Evolutionary conservation across 2,113 vertebrate genomes (phyloP).

Genomic region (Herpailurus yagouaroundi): DNA sequence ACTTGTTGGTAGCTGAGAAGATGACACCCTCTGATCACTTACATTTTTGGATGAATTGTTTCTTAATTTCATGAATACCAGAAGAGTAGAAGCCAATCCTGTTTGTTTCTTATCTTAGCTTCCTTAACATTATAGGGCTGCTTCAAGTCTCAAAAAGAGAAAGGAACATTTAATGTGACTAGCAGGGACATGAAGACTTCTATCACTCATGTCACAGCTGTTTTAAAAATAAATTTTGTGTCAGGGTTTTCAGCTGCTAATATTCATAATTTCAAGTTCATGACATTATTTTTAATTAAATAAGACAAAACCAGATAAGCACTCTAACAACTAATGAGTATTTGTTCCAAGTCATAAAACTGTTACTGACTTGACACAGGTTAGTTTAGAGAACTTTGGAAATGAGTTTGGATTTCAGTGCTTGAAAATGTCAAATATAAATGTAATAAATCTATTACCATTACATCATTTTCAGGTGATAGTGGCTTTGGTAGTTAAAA

Average conservation of each 20-base stretch:
- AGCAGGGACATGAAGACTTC: neutral
- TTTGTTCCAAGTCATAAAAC: conserved; percentile 36
- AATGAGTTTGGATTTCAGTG: conserved; percentile 38
- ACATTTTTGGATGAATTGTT: neutral
- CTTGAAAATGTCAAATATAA: conserved; percentile 14
- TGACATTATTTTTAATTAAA: conserved; percentile 41
- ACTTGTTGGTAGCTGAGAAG: neutral
- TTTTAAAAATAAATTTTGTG: conserved; percentile 45
- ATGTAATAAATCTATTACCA: neutral
- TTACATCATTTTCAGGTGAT: conserved; percentile 44
- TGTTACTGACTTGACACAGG: neutral
- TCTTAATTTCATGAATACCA: conserved; percentile 21
- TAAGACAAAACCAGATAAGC: conserved; percentile 20
- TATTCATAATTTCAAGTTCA: conserved; percentile 42
- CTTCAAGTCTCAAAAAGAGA: conserved; percentile 20
- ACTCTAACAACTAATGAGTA: conserved; percentile 13
- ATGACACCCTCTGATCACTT: neutral
- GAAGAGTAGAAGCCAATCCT: neutral
- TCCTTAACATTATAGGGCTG: neutral
- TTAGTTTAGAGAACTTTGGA: conserved; percentile 27
- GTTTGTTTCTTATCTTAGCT: neutral
- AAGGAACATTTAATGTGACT: neutral
- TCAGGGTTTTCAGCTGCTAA: conserved; percentile 9
- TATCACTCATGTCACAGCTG: neutral
- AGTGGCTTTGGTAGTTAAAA: neutral